Conservation (phyloP, 2,113 vertebrate species). For the Piaya cayana region DNA sequence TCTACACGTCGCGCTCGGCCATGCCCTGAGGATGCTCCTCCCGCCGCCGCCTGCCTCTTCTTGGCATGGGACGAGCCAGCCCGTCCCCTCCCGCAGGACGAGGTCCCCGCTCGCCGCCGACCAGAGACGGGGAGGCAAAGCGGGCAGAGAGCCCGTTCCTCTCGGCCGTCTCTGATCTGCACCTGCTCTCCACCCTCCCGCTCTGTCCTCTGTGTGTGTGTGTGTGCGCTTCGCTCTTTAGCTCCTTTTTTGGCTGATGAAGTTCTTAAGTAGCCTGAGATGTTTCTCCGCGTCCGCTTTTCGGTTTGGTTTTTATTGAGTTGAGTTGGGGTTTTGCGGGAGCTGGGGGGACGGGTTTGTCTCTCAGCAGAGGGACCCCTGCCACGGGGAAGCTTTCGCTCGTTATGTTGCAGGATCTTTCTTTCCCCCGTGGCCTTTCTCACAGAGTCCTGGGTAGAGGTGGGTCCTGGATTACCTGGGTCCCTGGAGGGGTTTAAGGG, state of each 20-base stretch:
- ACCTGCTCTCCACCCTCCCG: not conserved
- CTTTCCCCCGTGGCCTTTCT: slow-evolving; percentile 60
- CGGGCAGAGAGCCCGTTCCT: not conserved
- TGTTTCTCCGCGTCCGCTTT: slow-evolving; percentile 37
- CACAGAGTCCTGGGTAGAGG: not conserved
- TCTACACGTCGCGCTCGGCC: slow-evolving; percentile 87
- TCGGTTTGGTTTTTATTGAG: slow-evolving; percentile 48
- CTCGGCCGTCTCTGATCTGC: not conserved
- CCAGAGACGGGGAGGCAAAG: not conserved
- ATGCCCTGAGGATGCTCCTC: slow-evolving; percentile 63
- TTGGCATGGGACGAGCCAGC: slow-evolving; percentile 1
- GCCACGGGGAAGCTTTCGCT: not conserved
- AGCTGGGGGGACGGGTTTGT: not conserved
- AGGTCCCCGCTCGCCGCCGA: not conserved
- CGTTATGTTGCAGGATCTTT: slow-evolving; percentile 4
- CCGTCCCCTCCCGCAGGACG: not conserved
- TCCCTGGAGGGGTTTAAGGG: too few relatives aligned
- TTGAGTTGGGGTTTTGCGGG: not conserved
- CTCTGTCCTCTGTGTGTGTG: slow-evolving; percentile 36
- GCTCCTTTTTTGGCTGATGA: slow-evolving; percentile 55
- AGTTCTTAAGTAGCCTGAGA: slow-evolving; percentile 48
- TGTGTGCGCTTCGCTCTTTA: slow-evolving; percentile 50
- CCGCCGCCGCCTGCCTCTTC: slow-evolving; percentile 51
- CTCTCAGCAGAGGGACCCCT: not conserved
- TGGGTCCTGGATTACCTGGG: slow-evolving; percentile 48